phyloP scores from a whole-genome alignment of 2,888 invertebrate genomes.

The Catocala fraxini region DNA sequence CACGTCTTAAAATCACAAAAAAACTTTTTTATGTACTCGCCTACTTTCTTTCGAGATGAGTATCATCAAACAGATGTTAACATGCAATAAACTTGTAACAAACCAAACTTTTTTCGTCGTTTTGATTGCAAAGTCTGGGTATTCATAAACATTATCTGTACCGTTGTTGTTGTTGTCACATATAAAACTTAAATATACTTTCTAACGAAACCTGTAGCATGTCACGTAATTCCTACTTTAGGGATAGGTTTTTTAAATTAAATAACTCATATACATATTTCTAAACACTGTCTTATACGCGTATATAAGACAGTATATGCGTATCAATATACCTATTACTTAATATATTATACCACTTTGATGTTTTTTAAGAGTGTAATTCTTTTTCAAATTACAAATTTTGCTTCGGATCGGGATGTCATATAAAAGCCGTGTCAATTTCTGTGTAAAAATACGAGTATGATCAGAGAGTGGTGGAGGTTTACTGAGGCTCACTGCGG shows the following conservation, averaged over 20 bases:
- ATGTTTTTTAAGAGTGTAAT: slow-evolving; percentile 5
- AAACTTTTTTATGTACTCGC: slow-evolving; percentile 42
- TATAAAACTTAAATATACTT: not conserved
- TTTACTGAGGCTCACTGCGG: slow-evolving; percentile 62
- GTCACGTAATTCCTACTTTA: no score
- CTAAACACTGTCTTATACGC: slow-evolving; percentile 15
- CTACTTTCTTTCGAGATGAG: slow-evolving; percentile 21
- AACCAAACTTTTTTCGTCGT: slow-evolving; percentile 30
- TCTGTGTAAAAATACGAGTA: slow-evolving; percentile 58
- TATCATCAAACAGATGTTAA: slow-evolving; percentile 35
- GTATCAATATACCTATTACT: not conserved
- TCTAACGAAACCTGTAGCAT: no score
- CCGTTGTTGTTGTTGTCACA: not conserved
- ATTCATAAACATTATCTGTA: not conserved
- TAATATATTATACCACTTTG: slow-evolving; percentile 3
- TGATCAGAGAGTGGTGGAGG: slow-evolving; percentile 60
- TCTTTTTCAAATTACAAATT: slow-evolving; percentile 35
- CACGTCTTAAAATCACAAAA: slow-evolving; percentile 29
- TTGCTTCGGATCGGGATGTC: slow-evolving; percentile 40
- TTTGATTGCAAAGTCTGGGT: slow-evolving; percentile 14
- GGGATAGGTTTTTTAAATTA: not conserved
- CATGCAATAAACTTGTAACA: slow-evolving; percentile 35
- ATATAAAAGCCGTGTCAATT: slow-evolving; percentile 61
- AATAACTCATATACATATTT: not conserved
- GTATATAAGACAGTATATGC: no score